Percentiles rank a stretch among this genome's conserved stretches.
phyloP scores from a whole-genome alignment of 2,888 invertebrate species.

The Lathronympha strigana region DNA sequence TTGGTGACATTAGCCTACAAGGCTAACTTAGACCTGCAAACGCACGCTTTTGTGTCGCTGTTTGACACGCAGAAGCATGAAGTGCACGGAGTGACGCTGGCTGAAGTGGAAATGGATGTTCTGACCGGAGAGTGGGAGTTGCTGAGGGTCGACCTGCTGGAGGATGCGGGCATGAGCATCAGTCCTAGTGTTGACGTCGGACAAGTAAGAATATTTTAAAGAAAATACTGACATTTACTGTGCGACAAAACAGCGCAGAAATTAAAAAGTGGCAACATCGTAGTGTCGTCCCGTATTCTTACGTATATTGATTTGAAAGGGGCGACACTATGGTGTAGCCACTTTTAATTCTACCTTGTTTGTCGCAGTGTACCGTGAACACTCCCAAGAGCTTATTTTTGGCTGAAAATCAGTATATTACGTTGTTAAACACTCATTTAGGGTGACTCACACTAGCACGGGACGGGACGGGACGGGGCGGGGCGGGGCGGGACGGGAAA shows the following conservation, averaged over 20 bases:
- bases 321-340: too few species aligned
- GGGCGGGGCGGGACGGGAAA: too few species aligned
- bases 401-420: not conserved
- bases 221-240: too few species aligned
- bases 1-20: constrained; percentile 76
- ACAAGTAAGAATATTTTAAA: constrained; percentile 70
- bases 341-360: too few species aligned
- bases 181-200: constrained; percentile 88
- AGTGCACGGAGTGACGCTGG: constrained; percentile 82
- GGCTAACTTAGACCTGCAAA: constrained; percentile 66
- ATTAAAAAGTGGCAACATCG: too few species aligned
- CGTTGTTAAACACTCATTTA: too few species aligned
- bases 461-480: too few species aligned
- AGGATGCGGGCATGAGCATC: constrained; percentile 87
- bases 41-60: constrained; percentile 58
- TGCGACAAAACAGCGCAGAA: too few species aligned
- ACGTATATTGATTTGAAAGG: too few species aligned
- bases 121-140: constrained; percentile 88
- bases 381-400: not conserved
- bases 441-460: too few species aligned
- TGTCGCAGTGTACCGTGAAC: too few species aligned
- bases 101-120: constrained; percentile 89
- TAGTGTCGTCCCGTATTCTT: too few species aligned
- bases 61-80: constrained; percentile 60
- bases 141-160: constrained; percentile 85